phyloP scores from a whole-genome alignment of 2,797 vertebrate genomes.

The Phrynocephalus forsythii region DNA sequence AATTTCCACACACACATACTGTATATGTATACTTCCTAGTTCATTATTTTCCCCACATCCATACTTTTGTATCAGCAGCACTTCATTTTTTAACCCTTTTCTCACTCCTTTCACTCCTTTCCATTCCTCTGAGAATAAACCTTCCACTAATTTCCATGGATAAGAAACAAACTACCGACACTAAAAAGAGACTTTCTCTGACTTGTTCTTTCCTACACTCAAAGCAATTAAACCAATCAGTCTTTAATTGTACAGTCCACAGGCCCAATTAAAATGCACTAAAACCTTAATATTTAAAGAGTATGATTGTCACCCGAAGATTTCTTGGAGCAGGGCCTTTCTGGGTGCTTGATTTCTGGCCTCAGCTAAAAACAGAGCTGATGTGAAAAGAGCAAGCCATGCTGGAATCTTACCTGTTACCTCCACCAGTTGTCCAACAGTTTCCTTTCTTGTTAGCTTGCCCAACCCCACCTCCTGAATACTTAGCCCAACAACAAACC shows the following conservation, averaged over 20 bases:
- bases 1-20: neutral
- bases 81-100: neutral
- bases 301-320: neutral
- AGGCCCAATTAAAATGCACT: too few species aligned
- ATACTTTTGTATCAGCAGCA: neutral
- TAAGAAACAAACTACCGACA: neutral
- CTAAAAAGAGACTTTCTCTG: neutral
- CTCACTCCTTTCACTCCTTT: conserved; percentile 19
- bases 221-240: conserved; percentile 10
- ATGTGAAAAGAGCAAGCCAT: conserved; percentile 19
- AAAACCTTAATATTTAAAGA: neutral
- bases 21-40: neutral
- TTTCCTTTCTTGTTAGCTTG: neutral
- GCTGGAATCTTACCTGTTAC: conserved; percentile 42
- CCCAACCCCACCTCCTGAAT: conserved; percentile 15
- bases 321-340: neutral
- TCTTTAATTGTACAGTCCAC: too few species aligned
- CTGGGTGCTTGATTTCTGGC: neutral
- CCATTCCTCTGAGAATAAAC: neutral
- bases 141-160: conserved; percentile 18
- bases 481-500: conserved; percentile 8
- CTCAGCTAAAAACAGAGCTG: neutral
- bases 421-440: conserved; percentile 21
- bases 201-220: neutral
- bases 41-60: neutral